phyloP scores from a whole-genome alignment of 2,888 invertebrate genomes.

The Venusia cambrica region DNA sequence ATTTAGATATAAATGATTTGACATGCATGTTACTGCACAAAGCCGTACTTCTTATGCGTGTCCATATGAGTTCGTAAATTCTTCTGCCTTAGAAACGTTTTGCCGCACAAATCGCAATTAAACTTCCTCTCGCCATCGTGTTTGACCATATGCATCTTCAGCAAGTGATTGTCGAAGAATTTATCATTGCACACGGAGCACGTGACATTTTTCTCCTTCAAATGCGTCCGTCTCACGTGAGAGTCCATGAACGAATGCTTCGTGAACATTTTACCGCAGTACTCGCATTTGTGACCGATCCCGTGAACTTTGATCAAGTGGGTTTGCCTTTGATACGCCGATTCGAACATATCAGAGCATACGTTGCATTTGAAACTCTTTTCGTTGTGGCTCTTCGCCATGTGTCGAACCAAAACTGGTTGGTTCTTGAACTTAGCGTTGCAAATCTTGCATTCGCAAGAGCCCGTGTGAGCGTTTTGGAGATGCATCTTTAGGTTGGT shows the following conservation, averaged over 20 bases:
- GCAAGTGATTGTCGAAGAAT: conserved; percentile 64
- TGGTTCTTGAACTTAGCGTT: conserved; percentile 61
- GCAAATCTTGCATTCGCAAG: conserved; percentile 59
- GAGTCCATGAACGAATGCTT: conserved; percentile 71
- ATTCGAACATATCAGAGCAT: conserved; percentile 70
- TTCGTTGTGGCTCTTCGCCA: conserved; percentile 60
- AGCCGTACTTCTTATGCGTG: conserved; percentile 70
- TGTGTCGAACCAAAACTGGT: conserved; percentile 60
- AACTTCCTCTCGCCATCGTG: conserved; percentile 79
- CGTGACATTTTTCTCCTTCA: conserved; percentile 67
- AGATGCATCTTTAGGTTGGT: conserved; percentile 63
- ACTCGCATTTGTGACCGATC: conserved; percentile 63
- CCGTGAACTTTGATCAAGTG: conserved; percentile 75
- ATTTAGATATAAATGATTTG: no score
- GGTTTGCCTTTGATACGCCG: conserved; percentile 73
- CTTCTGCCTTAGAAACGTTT: conserved; percentile 79
- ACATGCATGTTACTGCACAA: conserved; percentile 34
- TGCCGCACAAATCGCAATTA: conserved; percentile 79
- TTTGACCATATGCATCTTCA: conserved; percentile 73
- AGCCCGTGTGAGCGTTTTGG: conserved; percentile 56
- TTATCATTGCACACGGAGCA: conserved; percentile 65
- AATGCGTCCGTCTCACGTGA: conserved; percentile 65
- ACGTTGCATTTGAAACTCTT: conserved; percentile 65
- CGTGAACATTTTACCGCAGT: conserved; percentile 67
- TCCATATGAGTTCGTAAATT: conserved; percentile 81